Conservation (phyloP, 2,888 invertebrate genomes). For the Cantharis rustica region DNA sequence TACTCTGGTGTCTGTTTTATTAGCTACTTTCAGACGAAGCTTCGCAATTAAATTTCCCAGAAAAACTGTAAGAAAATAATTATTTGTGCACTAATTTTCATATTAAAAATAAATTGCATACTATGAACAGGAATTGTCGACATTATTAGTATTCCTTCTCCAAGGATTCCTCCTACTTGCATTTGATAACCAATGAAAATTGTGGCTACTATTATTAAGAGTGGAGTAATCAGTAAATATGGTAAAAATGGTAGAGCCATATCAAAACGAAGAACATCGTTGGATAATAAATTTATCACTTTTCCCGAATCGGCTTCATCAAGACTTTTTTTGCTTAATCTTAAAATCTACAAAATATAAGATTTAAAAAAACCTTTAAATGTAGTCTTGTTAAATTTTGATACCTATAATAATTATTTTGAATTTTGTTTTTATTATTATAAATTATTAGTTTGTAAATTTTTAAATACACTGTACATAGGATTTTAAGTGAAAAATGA, state of each 20-base stretch:
- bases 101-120: conserved; percentile 33
- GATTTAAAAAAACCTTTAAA: neutral
- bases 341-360: neutral
- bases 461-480: too few species aligned
- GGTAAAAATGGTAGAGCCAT: conserved; percentile 79
- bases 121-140: conserved; percentile 60
- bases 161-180: conserved; percentile 61
- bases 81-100: neutral
- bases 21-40: conserved; percentile 52
- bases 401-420: too few species aligned
- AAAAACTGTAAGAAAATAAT: conserved; percentile 20
- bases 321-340: conserved; percentile 60
- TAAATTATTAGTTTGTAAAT: too few species aligned
- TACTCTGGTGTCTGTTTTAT: conserved; percentile 65
- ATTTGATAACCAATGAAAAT: conserved; percentile 73
- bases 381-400: too few species aligned
- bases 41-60: conserved; percentile 35
- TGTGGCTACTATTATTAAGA: conserved; percentile 77
- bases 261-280: conserved; percentile 89
- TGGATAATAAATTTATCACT: conserved; percentile 82
- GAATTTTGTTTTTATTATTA: too few species aligned
- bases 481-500: too few species aligned
- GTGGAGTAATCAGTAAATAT: conserved; percentile 81
- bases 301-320: conserved; percentile 82
- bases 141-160: conserved; percentile 61